phyloP scores from a whole-genome alignment of 1,140 invertebrate genomes.

The Penaeus vannamei region DNA sequence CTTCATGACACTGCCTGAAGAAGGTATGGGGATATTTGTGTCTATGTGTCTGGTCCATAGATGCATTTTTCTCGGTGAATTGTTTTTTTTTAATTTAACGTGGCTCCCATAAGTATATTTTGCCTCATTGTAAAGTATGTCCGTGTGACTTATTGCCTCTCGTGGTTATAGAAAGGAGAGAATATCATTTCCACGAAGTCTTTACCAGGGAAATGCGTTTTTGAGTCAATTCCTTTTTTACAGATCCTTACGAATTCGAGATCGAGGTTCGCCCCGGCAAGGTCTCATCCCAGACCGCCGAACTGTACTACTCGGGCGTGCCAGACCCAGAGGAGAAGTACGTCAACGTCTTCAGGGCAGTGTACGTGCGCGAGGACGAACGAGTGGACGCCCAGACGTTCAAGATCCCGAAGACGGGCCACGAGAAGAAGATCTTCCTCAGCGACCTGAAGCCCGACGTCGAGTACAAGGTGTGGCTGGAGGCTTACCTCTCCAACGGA shows the following conservation, averaged over 20 bases:
- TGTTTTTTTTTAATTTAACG: too few relatives aligned
- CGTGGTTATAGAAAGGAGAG: too few relatives aligned
- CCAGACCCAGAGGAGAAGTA: constrained; percentile 90
- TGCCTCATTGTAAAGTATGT: too few relatives aligned
- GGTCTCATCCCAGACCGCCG: constrained; percentile 82
- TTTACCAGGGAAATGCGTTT: not conserved
- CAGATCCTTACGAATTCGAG: constrained; percentile 86
- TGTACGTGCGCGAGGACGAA: constrained; percentile 81
- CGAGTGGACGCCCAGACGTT: constrained; percentile 83
- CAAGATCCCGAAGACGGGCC: constrained; percentile 86
- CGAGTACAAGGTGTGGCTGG: constrained; percentile 87
- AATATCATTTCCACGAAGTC: too few relatives aligned
- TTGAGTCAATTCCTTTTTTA: not conserved
- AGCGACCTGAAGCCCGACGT: constrained; percentile 82
- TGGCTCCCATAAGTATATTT: too few relatives aligned
- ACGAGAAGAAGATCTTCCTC: constrained; percentile 80
- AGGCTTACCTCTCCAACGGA: constrained; percentile 89
- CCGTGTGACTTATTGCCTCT: too few relatives aligned
- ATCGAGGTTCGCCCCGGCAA: constrained; percentile 82
- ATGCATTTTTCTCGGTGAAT: too few relatives aligned
- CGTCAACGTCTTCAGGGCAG: constrained; percentile 90
- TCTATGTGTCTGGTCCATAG: too few relatives aligned
- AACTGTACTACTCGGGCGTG: constrained; percentile 85
- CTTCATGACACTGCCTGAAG: constrained; percentile 75
- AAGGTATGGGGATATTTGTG: constrained; percentile 69